A percentile compares a stretch with the other conserved stretches of the same genome.
These are phyloP conservation scores for Scotopteryx bipunctaria DNA, from an alignment of 2,888 invertebrate genomes.

Conservation along the genomic window DNA sequence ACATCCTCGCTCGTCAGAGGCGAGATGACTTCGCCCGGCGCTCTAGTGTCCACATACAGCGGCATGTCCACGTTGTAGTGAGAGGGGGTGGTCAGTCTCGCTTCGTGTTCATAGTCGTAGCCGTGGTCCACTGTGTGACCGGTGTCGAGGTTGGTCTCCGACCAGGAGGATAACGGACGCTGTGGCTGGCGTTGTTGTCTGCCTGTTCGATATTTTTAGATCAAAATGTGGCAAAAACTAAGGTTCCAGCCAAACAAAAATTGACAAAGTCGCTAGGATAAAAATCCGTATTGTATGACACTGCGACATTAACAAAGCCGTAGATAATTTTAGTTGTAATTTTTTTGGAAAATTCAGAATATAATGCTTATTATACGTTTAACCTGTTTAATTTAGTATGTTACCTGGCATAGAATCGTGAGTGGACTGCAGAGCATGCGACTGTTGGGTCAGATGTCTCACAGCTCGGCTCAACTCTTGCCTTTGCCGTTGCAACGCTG, in stretches of 20 bases:
- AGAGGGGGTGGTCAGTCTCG: constrained; percentile 52
- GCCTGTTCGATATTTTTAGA: neutral
- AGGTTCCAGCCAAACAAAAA: too few species aligned
- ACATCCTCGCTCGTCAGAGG: constrained; percentile 73
- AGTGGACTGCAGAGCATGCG: constrained; percentile 84
- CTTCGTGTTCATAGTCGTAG: constrained; percentile 70
- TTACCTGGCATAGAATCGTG: constrained; percentile 68
- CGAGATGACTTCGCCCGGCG: constrained; percentile 61
- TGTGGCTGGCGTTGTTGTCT: constrained; percentile 30
- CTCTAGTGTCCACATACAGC: constrained; percentile 88
- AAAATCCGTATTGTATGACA: neutral
- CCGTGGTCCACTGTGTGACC: constrained; percentile 90
- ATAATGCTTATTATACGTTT: too few species aligned
- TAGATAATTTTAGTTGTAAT: too few species aligned
- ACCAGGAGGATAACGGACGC: constrained; percentile 89
- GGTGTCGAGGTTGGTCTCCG: constrained; percentile 95
- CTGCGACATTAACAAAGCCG: too few species aligned
- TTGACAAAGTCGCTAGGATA: too few species aligned
- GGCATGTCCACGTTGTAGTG: constrained; percentile 80
- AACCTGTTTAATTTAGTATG: neutral
- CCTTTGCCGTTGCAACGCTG: constrained; percentile 92
- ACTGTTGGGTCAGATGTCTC: constrained; percentile 91
- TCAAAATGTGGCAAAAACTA: too few species aligned
- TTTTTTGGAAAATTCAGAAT: too few species aligned
- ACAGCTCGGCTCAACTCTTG: constrained; percentile 94